Evolutionary conservation across 2,888 invertebrate genomes (phyloP), one percentile per base, ranked within the genome.

Genomic region (Enchytraeus crypticus): DNA sequence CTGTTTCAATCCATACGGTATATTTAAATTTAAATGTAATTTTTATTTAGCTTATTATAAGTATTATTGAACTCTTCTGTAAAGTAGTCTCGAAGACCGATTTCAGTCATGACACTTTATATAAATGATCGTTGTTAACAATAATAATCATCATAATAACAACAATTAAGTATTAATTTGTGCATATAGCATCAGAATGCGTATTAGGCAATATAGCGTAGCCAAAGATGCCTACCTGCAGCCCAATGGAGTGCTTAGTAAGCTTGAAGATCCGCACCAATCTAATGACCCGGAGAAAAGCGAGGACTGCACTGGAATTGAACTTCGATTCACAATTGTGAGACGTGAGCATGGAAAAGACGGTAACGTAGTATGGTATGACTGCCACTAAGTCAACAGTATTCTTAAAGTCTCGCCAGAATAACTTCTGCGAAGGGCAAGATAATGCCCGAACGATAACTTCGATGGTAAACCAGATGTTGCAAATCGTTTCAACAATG

Each of bases 401-500:
- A 65, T 77, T 77, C 49, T 71, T 66, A 23, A 71, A 57, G 46
- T 66, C 67, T 45, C 69, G 72, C 14, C 72, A 23, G 63, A 77
- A 77, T 33, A 1, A 51, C 34, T 8, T 14, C 46, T 70, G 70
- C 18, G 71, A 70, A 3, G 77, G 76, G 57, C 71, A 71, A 27
- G 70, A 66, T 5, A 66, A 29, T 47, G 73, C 66, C 21, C 78
- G 60, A 1, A 73, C 59, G 0, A 71, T 53, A 3, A 76, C 62
- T 66, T 78, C 78, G n/a, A 75, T 53, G 5, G 74, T 71, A 64
- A 78, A 78, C 74, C 75, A 78, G 4, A 67, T 54, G 46, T 77
- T 74, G 61, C 77, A 77, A 30, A 70, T 61, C n/a, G 70, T 67
- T 63, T 77, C 78, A 8, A 74, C 67, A 3, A 77, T 63, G 65